Conservation (phyloP, 2,888 invertebrate species). For the Acleris cristana region DNA sequence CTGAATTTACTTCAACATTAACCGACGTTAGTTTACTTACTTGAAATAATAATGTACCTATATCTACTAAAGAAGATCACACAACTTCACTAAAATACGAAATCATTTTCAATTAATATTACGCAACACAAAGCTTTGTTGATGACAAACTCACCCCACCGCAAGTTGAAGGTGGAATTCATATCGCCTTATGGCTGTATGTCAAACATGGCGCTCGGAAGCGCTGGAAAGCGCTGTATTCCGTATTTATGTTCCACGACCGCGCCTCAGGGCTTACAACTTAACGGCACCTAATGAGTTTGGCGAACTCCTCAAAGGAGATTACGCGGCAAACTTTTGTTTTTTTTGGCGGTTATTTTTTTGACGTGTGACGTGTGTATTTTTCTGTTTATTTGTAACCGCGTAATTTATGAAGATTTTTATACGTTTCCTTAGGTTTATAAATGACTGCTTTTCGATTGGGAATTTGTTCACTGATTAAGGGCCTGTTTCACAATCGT, state of each 20-base stretch:
- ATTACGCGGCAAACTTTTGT: constrained; percentile 49
- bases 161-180: constrained; percentile 1
- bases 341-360: constrained; percentile 42
- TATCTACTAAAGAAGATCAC: no score
- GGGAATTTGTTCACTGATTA: no score
- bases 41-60: no score
- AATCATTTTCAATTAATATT: no score
- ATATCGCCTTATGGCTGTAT: constrained; percentile 25
- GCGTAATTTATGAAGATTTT: neutral
- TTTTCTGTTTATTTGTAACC: neutral
- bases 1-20: no score
- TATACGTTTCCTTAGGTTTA: neutral
- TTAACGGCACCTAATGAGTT: constrained; percentile 59
- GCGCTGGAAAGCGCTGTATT: constrained; percentile 31
- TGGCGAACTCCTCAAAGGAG: constrained; percentile 51
- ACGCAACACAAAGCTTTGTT: no score
- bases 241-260: constrained; percentile 47
- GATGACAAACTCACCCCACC: no score
- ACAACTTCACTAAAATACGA: no score
- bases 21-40: no score
- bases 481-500: no score
- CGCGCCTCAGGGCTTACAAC: constrained; percentile 47
- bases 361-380: constrained; percentile 27
- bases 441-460: no score
- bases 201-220: constrained; percentile 15